Evolutionary conservation across 2,797 vertebrate genomes (phyloP).

Genomic region (Balearica regulorum): DNA sequence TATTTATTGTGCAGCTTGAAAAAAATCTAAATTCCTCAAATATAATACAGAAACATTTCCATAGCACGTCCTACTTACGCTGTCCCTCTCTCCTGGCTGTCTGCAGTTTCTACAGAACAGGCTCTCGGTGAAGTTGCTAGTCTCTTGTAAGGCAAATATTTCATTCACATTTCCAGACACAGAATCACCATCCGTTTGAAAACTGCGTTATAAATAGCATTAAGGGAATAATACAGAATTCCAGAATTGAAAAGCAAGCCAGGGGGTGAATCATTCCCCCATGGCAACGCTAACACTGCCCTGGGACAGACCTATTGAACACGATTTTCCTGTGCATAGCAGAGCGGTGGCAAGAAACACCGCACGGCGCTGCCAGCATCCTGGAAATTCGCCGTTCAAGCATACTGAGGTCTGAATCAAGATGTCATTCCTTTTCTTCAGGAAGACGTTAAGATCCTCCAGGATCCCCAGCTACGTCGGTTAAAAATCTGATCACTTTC

Average conservation of each 20-base stretch:
- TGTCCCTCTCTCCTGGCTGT: not conserved
- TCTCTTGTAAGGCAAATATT: not conserved
- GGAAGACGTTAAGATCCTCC: not conserved
- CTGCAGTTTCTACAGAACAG: not conserved
- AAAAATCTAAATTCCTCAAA: not conserved
- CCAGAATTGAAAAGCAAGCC: not conserved
- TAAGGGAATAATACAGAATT: not conserved
- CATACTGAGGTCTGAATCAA: not conserved
- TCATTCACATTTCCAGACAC: not conserved
- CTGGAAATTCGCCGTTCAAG: not conserved
- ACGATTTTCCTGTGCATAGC: no score
- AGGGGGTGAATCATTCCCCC: not conserved
- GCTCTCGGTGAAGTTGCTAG: not conserved
- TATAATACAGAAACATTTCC: not conserved
- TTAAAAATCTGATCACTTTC: not conserved
- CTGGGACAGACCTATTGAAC: no score
- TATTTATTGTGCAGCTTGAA: not conserved
- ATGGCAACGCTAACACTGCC: fast-evolving
- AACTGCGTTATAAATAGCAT: not conserved
- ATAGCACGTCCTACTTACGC: fast-evolving
- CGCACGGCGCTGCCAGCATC: not conserved
- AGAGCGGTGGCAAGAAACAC: not conserved
- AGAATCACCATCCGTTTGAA: not conserved
- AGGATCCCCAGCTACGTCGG: not conserved
- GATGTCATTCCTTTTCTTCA: not conserved